A percentile compares a stretch with the other conserved stretches of the same genome.
Conservation (phyloP, 64 coral and sea anemone species). For the Dendronephthya gigantea region DNA sequence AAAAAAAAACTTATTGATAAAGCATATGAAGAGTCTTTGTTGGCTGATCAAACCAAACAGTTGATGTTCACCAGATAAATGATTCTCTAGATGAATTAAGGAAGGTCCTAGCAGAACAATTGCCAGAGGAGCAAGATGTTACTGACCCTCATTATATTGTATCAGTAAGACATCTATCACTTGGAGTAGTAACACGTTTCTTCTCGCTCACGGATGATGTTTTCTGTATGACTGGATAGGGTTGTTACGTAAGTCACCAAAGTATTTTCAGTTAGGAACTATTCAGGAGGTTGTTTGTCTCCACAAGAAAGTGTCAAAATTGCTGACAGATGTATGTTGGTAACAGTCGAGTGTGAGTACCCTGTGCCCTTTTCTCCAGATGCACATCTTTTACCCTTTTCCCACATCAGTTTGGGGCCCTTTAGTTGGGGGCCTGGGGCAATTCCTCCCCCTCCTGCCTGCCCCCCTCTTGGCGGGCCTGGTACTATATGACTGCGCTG, state of each 20-base stretch:
- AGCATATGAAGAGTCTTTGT: neutral
- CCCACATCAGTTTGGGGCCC: too few species aligned
- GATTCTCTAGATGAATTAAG: neutral
- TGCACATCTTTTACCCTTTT: neutral
- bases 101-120: neutral
- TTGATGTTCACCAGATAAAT: neutral
- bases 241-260: neutral
- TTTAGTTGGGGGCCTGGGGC: too few species aligned
- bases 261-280: neutral
- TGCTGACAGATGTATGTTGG: conserved; percentile 12
- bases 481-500: too few species aligned
- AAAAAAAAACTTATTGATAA: neutral
- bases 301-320: neutral
- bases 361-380: neutral
- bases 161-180: conserved; percentile 1
- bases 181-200: neutral
- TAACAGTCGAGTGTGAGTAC: neutral
- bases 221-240: conserved; percentile 21
- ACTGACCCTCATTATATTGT: neutral
- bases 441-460: neutral
- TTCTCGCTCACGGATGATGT: conserved; percentile 1
- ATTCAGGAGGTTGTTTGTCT: neutral
- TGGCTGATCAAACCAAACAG: neutral
- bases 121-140: neutral
- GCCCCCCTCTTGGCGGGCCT: too few species aligned